These are phyloP conservation scores for Latheticus oryzae DNA, from an alignment of 2,888 invertebrate genomes.

Conservation along the genomic window DNA sequence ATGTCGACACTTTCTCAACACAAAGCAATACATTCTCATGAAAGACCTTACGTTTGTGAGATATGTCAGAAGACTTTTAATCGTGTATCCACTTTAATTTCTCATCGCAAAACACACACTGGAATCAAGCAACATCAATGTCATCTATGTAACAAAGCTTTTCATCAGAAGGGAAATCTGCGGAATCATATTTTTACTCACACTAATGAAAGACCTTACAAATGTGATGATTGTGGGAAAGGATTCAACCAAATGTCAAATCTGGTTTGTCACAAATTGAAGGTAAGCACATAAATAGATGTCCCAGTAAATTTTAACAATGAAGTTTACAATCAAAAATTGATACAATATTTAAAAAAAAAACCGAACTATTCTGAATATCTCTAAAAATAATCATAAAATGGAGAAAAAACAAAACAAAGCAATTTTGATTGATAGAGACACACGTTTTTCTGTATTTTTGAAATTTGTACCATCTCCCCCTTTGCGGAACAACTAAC, in stretches of 20 bases:
- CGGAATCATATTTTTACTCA: conserved; percentile 83
- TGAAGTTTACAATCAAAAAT: too few relatives aligned
- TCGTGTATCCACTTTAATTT: conserved; percentile 82
- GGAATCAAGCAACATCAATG: conserved; percentile 80
- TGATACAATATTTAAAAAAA: too few relatives aligned
- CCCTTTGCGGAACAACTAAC: too few relatives aligned
- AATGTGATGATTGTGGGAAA: conserved; percentile 78
- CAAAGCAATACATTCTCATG: conserved; percentile 82
- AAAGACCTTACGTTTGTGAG: conserved; percentile 79
- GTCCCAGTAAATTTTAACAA: too few relatives aligned
- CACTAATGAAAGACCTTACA: conserved; percentile 82
- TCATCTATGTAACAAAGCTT: conserved; percentile 80
- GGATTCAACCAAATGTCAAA: conserved; percentile 87
- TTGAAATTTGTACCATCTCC: too few relatives aligned
- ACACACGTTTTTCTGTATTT: too few relatives aligned
- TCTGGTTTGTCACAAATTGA: conserved; percentile 81
- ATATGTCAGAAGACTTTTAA: conserved; percentile 83
- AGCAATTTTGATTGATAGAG: too few relatives aligned
- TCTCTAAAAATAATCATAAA: too few relatives aligned
- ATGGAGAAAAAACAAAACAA: too few relatives aligned
- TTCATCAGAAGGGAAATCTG: conserved; percentile 84
- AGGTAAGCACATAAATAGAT: conserved; percentile 66
- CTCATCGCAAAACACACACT: conserved; percentile 82
- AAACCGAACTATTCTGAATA: too few relatives aligned
- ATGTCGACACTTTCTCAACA: conserved; percentile 82